These are phyloP conservation scores for Euzetes globulus DNA, from an alignment of 2,888 invertebrate species.

Conservation along the genomic window DNA sequence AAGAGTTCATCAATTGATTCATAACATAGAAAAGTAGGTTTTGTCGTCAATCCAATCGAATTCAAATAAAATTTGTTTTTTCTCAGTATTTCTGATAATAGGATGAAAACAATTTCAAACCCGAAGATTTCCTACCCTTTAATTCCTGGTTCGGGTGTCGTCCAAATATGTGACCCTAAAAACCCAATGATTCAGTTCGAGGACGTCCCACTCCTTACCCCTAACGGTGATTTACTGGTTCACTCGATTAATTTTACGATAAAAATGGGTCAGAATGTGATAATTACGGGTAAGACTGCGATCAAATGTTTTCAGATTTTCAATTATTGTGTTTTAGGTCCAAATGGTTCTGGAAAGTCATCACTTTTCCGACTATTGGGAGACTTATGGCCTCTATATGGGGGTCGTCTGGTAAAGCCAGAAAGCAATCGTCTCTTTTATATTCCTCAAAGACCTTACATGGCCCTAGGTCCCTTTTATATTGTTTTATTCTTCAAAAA, in stretches of 20 bases:
- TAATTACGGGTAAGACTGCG: constrained; percentile 31
- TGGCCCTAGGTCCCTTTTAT: constrained; percentile 32
- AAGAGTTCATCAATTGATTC: constrained; percentile 71
- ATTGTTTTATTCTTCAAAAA: background rate
- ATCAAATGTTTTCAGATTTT: too few relatives aligned
- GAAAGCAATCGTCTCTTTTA: constrained; percentile 90
- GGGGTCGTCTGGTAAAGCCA: constrained; percentile 89
- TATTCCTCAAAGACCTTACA: constrained; percentile 59
- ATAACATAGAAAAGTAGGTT: constrained; percentile 63
- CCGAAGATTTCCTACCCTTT: background rate
- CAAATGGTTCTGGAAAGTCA: constrained; percentile 97
- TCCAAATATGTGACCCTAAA: constrained; percentile 31
- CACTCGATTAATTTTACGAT: constrained; percentile 78
- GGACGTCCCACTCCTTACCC: constrained; percentile 87
- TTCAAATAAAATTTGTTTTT: background rate
- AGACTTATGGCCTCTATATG: constrained; percentile 94
- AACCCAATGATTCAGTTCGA: constrained; percentile 59
- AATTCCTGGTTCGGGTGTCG: constrained; percentile 26
- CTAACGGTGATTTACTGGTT: constrained; percentile 91
- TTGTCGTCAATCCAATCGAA: constrained; percentile 39
- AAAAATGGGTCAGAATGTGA: constrained; percentile 35
- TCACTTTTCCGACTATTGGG: constrained; percentile 93
- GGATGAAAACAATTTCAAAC: background rate
- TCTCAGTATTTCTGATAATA: background rate
- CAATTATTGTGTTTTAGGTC: too few relatives aligned